Percentiles rank a stretch among this genome's conserved stretches.
Evolutionary conservation across 2,797 vertebrate genomes (phyloP).

Genomic region (Perodicticus potto): DNA sequence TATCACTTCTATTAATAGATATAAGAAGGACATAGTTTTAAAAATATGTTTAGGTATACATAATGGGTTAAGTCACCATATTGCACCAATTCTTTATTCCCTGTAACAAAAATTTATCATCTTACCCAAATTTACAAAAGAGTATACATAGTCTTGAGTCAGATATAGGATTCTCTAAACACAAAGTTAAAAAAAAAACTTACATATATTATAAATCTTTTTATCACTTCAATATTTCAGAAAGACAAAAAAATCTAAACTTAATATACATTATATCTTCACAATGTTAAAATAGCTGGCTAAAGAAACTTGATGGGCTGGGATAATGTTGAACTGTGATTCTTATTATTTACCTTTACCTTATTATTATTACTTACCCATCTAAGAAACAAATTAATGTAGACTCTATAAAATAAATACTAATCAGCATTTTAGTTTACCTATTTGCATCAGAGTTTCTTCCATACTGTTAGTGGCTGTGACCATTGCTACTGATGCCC

Average conservation of each 20-base stretch:
- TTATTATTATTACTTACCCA: conserved; percentile 3
- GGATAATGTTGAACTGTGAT: not conserved
- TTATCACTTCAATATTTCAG: conserved; percentile 37
- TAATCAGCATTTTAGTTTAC: conserved; percentile 85
- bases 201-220: not conserved
- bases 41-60: conserved; percentile 37
- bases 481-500: conserved; percentile 98
- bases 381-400: conserved; percentile 54
- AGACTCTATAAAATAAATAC: conserved; percentile 23
- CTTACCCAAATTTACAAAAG: not conserved
- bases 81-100: not conserved
- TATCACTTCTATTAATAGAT: conserved; percentile 45
- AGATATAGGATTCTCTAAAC: not conserved
- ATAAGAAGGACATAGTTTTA: not conserved
- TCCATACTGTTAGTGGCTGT: conserved; percentile 99
- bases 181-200: conserved; percentile 17
- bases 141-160: not conserved
- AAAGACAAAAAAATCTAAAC: conserved; percentile 35
- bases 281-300: conserved; percentile 59
- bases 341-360: not conserved
- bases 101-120: not conserved
- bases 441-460: conserved; percentile 98
- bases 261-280: not conserved
- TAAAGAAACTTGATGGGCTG: conserved; percentile 16
- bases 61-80: not conserved